These are phyloP conservation scores for Botrylloides violaceus DNA, from an alignment of 23 tunicate species.

Conservation along the genomic window DNA sequence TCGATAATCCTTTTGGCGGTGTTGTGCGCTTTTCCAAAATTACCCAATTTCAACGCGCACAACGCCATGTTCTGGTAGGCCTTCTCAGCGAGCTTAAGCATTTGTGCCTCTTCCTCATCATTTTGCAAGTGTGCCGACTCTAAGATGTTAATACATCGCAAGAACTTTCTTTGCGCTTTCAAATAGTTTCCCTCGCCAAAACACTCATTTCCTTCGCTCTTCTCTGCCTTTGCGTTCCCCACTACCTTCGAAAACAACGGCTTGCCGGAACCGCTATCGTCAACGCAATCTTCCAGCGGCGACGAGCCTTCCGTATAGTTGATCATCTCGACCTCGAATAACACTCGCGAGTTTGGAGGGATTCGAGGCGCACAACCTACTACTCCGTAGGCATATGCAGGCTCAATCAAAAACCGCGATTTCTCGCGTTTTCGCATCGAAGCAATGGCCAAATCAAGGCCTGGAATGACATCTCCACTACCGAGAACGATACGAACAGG, in stretches of 20 bases:
- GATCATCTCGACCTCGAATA: constrained; percentile 73
- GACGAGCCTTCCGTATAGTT: constrained; percentile 31
- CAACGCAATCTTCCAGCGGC: constrained; percentile 31
- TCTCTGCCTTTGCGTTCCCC: constrained; percentile 13
- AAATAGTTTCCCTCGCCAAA: constrained; percentile 7
- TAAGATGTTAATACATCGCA: constrained; percentile 53
- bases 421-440: constrained; percentile 69
- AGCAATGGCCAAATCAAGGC: constrained; percentile 61
- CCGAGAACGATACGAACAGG: constrained; percentile 58
- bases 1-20: constrained; percentile 49
- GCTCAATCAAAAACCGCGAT: constrained; percentile 52
- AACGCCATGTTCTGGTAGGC: constrained; percentile 65
- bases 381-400: constrained; percentile 69
- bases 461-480: constrained; percentile 52
- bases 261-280: constrained; percentile 30
- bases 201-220: constrained; percentile 23
- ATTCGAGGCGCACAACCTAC: constrained; percentile 94
- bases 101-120: constrained; percentile 41
- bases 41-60: constrained; percentile 50
- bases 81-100: constrained; percentile 24
- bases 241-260: constrained; percentile 43
- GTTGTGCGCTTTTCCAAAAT: constrained; percentile 62
- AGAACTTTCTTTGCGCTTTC: constrained; percentile 35
- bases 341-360: constrained; percentile 41
- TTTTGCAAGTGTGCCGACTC: constrained; percentile 50